A percentile compares a stretch with the other conserved stretches of the same genome.
Conservation (phyloP, 2,113 vertebrate species). For the Notiomystis cincta region DNA sequence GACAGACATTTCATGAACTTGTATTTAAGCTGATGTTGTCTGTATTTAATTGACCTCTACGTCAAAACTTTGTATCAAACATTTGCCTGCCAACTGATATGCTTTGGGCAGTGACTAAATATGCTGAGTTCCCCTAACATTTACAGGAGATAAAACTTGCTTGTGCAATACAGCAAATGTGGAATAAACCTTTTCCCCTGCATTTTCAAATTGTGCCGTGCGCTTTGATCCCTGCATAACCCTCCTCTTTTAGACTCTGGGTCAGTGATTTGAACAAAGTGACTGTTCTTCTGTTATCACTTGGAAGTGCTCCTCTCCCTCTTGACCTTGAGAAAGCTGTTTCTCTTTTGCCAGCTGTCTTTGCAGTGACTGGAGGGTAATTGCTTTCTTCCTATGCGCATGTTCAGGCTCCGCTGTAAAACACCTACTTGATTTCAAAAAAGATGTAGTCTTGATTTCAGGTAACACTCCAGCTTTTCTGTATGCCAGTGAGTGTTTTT, state of each 20-base stretch:
- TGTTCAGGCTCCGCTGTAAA: neutral
- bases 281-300: neutral
- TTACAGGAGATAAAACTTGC: neutral
- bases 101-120: neutral
- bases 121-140: neutral
- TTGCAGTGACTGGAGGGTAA: neutral
- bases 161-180: neutral
- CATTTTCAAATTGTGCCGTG: neutral
- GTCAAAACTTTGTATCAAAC: neutral
- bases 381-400: neutral
- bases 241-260: neutral
- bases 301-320: neutral
- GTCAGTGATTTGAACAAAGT: neutral
- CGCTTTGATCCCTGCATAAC: neutral
- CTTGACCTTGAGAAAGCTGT: neutral
- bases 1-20: neutral
- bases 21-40: neutral
- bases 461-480: neutral
- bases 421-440: neutral
- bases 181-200: neutral
- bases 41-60: neutral
- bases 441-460: neutral
- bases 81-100: neutral
- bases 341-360: neutral
- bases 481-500: rapidly evolving